Evolutionary conservation across 2,888 invertebrate genomes (phyloP).

Genomic region (Drosophila vallismaia): DNA sequence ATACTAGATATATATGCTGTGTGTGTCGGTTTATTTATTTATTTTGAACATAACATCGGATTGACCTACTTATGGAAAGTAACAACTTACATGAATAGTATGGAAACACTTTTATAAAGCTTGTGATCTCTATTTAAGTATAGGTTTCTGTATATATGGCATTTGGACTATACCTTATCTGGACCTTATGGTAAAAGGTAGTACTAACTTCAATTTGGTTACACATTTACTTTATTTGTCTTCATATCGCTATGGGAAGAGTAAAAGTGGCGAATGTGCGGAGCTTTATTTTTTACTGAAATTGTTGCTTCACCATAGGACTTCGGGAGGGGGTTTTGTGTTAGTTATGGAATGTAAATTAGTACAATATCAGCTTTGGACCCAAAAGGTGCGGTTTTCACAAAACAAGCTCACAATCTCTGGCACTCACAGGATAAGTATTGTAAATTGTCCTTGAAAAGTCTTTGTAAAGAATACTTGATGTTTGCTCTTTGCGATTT

Average conservation of each 20-base stretch:
- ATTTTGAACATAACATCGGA: conserved; percentile 30
- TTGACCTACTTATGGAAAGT: conserved; percentile 33
- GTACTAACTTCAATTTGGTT: conserved; percentile 14
- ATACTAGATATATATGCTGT: conserved; percentile 13
- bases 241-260: conserved; percentile 43
- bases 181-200: conserved; percentile 21
- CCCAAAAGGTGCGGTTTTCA: conserved; percentile 61
- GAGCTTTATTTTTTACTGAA: conserved; percentile 8
- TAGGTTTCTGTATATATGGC: conserved; percentile 35
- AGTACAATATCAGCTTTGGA: conserved; percentile 55
- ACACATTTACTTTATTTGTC: conserved; percentile 20
- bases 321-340: neutral
- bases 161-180: conserved; percentile 24
- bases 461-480: no score
- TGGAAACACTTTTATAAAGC: conserved; percentile 44
- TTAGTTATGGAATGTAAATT: conserved; percentile 41
- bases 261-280: conserved; percentile 16
- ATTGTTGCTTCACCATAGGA: conserved; percentile 14
- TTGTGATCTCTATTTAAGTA: conserved; percentile 41
- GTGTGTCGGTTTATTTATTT: conserved; percentile 19
- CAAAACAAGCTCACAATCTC: conserved; percentile 20
- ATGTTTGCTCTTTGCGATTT: no score
- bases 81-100: conserved; percentile 38
- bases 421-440: neutral
- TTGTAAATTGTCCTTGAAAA: conserved; percentile 1